phyloP scores from a whole-genome alignment of 2,797 vertebrate species.

The Thalassophryne amazonica region DNA sequence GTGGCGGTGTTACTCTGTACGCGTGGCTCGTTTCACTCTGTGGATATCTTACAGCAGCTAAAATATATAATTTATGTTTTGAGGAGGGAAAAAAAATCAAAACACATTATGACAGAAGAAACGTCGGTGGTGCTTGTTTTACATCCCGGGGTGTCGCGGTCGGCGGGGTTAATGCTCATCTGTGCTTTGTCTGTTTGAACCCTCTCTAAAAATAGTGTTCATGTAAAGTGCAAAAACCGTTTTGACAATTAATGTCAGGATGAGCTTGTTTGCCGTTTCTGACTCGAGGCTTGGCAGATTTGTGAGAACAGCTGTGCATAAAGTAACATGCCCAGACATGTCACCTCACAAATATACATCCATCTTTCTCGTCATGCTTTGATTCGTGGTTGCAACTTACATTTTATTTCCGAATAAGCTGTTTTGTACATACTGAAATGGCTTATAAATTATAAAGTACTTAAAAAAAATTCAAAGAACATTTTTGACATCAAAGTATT shows the following conservation, averaged over 20 bases:
- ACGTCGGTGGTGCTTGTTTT: conserved; percentile 49
- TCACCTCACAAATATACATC: neutral
- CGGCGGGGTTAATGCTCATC: conserved; percentile 31
- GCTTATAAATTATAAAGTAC: too few species aligned
- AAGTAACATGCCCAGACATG: conserved; percentile 45
- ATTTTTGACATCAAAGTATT: too few species aligned
- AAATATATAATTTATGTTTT: too few species aligned
- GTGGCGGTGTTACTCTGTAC: neutral
- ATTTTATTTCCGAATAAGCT: too few species aligned
- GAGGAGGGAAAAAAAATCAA: too few species aligned
- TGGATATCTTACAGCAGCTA: neutral
- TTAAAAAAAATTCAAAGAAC: too few species aligned
- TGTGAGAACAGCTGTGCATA: conserved; percentile 25
- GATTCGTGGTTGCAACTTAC: too few species aligned
- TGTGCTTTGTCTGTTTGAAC: conserved; percentile 47
- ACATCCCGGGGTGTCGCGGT: conserved; percentile 13
- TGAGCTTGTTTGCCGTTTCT: neutral
- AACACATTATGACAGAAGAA: conserved; percentile 26
- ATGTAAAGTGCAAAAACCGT: neutral
- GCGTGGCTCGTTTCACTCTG: neutral
- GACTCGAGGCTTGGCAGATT: neutral
- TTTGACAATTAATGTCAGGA: neutral
- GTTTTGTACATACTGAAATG: too few species aligned
- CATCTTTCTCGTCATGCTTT: neutral
- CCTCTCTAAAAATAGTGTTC: neutral